phyloP scores from a whole-genome alignment of 2,113 vertebrate species.

The Takifugu flavidus region DNA sequence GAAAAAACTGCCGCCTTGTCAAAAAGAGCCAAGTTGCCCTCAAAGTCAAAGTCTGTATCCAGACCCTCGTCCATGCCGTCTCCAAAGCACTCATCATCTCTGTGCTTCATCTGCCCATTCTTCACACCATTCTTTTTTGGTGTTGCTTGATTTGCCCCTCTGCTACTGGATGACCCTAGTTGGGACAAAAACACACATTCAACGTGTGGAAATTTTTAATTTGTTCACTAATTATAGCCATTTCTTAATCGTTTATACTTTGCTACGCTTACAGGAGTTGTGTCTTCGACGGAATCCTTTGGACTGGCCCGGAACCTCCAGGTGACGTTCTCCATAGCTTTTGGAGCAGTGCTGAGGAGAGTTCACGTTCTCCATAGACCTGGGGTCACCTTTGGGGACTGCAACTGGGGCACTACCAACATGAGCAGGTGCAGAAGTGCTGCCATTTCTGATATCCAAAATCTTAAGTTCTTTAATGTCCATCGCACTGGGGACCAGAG shows the following conservation, averaged over 20 bases:
- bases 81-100: slow-evolving; percentile 95
- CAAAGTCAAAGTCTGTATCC: slow-evolving; percentile 95
- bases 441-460: slow-evolving; percentile 79
- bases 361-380: slow-evolving; percentile 58
- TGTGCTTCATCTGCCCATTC: slow-evolving; percentile 90
- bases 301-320: slow-evolving; percentile 79
- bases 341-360: slow-evolving; percentile 87
- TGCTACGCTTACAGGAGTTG: slow-evolving; percentile 90
- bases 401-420: slow-evolving; percentile 79
- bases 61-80: slow-evolving; percentile 88
- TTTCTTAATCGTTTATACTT: neutral
- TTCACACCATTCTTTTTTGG: slow-evolving; percentile 93
- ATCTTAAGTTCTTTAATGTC: slow-evolving; percentile 98
- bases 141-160: slow-evolving; percentile 86
- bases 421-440: slow-evolving; percentile 57
- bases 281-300: slow-evolving; percentile 91
- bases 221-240: too few relatives aligned
- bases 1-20: slow-evolving; percentile 98
- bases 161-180: slow-evolving; percentile 92
- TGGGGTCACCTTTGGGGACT: slow-evolving; percentile 82
- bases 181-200: neutral
- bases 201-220: neutral
- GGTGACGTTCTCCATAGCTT: slow-evolving; percentile 88
- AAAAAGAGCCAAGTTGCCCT: slow-evolving; percentile 95
- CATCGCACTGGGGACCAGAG: slow-evolving; percentile 79